These are phyloP conservation scores for Phaonia tiefii DNA, from an alignment of 2,888 invertebrate species.

Conservation along the genomic window DNA sequence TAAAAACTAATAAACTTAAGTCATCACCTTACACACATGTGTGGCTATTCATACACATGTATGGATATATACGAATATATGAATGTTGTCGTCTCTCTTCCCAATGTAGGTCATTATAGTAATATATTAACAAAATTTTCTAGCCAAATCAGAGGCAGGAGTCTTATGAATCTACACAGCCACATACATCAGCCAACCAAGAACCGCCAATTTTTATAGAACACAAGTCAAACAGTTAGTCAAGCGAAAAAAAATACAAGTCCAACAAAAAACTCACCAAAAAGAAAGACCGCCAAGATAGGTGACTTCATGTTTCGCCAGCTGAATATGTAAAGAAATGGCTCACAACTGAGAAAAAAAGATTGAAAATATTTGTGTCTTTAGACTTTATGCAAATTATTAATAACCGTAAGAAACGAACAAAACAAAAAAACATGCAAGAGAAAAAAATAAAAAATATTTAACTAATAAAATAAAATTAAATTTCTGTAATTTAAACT, in stretches of 20 bases:
- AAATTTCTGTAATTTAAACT: background rate
- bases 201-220: background rate
- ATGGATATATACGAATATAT: background rate
- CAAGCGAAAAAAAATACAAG: background rate
- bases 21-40: background rate
- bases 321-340: too few relatives aligned
- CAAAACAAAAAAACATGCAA: background rate
- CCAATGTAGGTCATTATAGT: constrained; percentile 10
- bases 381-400: constrained; percentile 7
- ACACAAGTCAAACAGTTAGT: constrained; percentile 4
- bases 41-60: background rate
- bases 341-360: background rate
- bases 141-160: background rate
- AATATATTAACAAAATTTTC: constrained; percentile 1
- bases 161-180: background rate
- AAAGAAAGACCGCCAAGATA: background rate
- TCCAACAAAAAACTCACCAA: background rate
- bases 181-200: background rate
- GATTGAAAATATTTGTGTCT: too few relatives aligned
- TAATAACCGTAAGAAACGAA: constrained; percentile 2
- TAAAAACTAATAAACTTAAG: constrained; percentile 6
- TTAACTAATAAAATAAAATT: background rate
- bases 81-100: background rate
- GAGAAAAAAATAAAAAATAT: background rate
- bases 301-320: too few relatives aligned